Percentiles rank a stretch among this genome's conserved stretches.
Evolutionary conservation across 2,888 invertebrate genomes (phyloP).

Genomic region (Rhagonycha lutea): DNA sequence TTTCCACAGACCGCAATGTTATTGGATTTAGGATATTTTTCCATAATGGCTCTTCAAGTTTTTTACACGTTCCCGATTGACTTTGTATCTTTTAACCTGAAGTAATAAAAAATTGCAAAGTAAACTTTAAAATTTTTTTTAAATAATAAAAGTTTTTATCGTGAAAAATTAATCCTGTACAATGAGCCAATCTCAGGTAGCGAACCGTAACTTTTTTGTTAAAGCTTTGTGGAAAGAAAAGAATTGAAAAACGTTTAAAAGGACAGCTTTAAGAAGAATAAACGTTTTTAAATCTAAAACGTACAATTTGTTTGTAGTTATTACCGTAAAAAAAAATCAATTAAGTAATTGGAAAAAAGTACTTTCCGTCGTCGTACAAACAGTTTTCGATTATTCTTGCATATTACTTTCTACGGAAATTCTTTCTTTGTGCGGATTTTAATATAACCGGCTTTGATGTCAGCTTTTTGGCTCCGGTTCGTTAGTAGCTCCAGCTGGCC

Average conservation of each 20-base stretch:
- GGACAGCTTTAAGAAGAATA: not conserved
- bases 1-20: conserved; percentile 39
- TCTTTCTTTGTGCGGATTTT: conserved; percentile 48
- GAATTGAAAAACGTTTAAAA: not conserved
- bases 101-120: not conserved
- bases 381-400: conserved; percentile 28
- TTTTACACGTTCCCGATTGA: conserved; percentile 42
- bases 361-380: conserved; percentile 18
- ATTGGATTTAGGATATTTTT: conserved; percentile 49
- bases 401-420: conserved; percentile 36
- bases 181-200: not conserved
- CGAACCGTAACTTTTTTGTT: not conserved
- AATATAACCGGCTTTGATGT: conserved; percentile 52
- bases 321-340: conserved; percentile 23
- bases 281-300: conserved; percentile 26
- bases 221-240: not conserved
- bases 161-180: not conserved
- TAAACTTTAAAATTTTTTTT: not conserved
- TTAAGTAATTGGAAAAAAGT: conserved; percentile 15
- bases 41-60: conserved; percentile 42
- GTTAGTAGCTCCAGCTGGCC: conserved; percentile 50
- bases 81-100: conserved; percentile 26
- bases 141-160: not conserved
- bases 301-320: not conserved
- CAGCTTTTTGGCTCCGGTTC: conserved; percentile 46